Base-by-base conservation (phyloP, 2,113 vertebrate species). In the Aegithalos caudatus region DNA sequence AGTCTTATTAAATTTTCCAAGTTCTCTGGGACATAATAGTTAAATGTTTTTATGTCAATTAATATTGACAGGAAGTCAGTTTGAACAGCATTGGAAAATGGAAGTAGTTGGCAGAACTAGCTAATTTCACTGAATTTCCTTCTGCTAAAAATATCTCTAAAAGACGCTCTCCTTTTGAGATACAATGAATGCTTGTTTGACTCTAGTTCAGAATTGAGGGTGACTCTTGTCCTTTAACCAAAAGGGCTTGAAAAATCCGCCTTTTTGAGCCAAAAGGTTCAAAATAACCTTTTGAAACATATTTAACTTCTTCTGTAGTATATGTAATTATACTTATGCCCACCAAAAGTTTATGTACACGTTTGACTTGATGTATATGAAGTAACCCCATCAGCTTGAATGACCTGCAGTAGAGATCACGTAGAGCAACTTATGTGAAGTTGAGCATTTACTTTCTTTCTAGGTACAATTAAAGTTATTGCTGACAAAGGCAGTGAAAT, bases 71-170 rank as follows among this genome's bases (percentile, higher is more conserved):
- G 95, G 95, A 97, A 94, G 90, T 87, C 79, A 53, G 92, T 96
- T 94, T 95, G 94, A 93, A 44, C 58, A 73, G 58, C 79, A n/a
- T 58, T 96, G 93, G 94, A 94, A 97, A 97, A 96, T 97, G 62
- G 95, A 88, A 95, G 87, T 83, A 88, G 79, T 90, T 96, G 96
- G 94, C 94, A 95, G 89, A 92, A 92, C 91, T 80, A 73, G 38
- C 78, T 88, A 90, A 91, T 97, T 95, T 95, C 79, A 88, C 88
- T 94, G 88, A 90, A 70, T 95, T 96, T 96, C 88, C 94, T 94
- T 94, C 94, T 88, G 71, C 93, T 97, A 96, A 97, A 94, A 90
- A 97, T 96, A 95, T 31, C 54, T 83, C 45, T 70, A 90, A 92
- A 95, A 97, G 78, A 92, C 86, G 67, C 67, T 93, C 78, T 97